These are phyloP conservation scores for Meandrina meandrites DNA, from an alignment of 92 coral and sea anemone genomes.

Conservation along the genomic window DNA sequence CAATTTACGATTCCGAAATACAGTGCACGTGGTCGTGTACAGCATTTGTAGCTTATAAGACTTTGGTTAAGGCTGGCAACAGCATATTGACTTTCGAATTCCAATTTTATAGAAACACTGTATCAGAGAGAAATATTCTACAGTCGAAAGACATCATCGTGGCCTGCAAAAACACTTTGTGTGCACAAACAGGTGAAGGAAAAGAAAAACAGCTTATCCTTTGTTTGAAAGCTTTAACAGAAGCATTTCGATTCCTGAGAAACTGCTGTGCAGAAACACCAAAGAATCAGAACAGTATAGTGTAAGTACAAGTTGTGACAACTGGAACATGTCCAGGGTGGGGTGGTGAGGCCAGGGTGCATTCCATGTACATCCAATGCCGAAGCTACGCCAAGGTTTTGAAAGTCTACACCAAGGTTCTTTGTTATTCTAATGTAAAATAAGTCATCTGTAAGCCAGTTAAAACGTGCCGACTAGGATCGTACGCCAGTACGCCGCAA, in stretches of 20 bases:
- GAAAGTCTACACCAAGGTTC: too few relatives aligned
- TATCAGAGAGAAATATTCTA: constrained; percentile 14
- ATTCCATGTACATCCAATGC: too few relatives aligned
- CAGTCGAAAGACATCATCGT: constrained; percentile 27
- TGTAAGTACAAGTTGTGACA: constrained; percentile 53
- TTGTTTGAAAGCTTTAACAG: constrained; percentile 50
- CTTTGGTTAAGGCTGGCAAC: too few relatives aligned
- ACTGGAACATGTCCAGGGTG: too few relatives aligned
- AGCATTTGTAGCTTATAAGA: too few relatives aligned
- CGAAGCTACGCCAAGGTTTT: too few relatives aligned
- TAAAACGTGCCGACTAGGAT: too few relatives aligned
- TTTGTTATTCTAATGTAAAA: too few relatives aligned
- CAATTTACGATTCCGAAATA: neutral
- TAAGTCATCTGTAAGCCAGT: too few relatives aligned
- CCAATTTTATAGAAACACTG: constrained; percentile 2
- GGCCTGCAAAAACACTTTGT: constrained; percentile 24
- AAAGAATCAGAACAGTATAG: constrained; percentile 64
- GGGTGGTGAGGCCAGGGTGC: too few relatives aligned
- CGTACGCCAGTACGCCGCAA: too few relatives aligned
- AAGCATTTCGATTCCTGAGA: constrained; percentile 80
- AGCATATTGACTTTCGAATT: neutral
- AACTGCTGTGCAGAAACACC: constrained; percentile 81
- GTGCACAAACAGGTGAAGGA: neutral
- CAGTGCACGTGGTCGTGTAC: too few relatives aligned
- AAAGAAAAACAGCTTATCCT: neutral